phyloP scores from a whole-genome alignment of 2,888 invertebrate species.

The Itoplectis maculator region DNA sequence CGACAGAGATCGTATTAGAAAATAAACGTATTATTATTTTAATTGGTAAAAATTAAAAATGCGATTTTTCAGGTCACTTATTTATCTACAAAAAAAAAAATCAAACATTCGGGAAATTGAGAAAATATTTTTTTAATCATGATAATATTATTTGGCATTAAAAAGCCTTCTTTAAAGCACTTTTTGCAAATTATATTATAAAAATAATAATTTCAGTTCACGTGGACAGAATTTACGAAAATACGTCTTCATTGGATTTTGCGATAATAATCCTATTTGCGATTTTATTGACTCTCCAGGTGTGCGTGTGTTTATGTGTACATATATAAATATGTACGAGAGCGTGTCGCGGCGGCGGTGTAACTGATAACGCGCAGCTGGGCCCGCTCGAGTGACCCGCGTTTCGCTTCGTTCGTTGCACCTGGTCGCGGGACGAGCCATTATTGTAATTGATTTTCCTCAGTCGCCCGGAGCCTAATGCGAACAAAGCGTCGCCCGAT shows the following conservation, averaged over 20 bases:
- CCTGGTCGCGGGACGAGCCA: conserved; percentile 56
- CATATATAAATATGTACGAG: background rate
- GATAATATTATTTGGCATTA: no score
- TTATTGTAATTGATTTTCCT: conserved; percentile 28
- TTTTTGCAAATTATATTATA: no score
- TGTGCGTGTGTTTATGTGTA: background rate
- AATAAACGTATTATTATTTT: background rate
- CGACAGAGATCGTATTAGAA: background rate
- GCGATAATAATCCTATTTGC: background rate
- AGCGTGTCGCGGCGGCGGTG: background rate
- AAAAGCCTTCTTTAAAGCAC: no score
- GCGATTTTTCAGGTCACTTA: background rate
- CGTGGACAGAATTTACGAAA: no score
- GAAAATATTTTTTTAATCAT: no score
- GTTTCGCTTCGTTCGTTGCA: conserved; percentile 65
- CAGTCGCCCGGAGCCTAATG: conserved; percentile 19
- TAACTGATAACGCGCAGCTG: conserved; percentile 70
- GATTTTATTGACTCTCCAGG: background rate
- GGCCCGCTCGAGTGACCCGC: conserved; percentile 60
- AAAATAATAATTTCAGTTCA: no score
- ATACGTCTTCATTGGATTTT: background rate
- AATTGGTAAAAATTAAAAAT: no score
- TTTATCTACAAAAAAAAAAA: no score
- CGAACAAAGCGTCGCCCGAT: conserved; percentile 9
- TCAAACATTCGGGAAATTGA: no score